Percentiles rank a stretch among this genome's conserved stretches.
These are phyloP conservation scores for Podotricha telesiphe DNA, from an alignment of 2,888 invertebrate genomes.

Conservation along the genomic window DNA sequence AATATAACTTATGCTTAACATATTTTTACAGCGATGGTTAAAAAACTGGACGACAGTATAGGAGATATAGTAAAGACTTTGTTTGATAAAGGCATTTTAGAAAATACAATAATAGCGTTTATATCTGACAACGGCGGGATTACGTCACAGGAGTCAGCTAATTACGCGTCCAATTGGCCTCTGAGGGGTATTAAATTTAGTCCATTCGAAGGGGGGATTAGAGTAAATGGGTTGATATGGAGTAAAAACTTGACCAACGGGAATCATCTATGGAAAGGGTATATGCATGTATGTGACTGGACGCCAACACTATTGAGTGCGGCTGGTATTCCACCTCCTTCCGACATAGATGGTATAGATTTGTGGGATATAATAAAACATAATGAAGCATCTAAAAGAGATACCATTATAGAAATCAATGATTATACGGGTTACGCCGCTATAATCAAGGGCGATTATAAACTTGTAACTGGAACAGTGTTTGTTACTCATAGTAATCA, in stretches of 20 bases:
- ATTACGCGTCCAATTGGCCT: slow-evolving; percentile 92
- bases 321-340: slow-evolving; percentile 56
- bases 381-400: slow-evolving; percentile 58
- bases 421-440: slow-evolving; percentile 62
- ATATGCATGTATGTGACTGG: slow-evolving; percentile 92
- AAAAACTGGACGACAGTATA: slow-evolving; percentile 92
- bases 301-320: slow-evolving; percentile 87
- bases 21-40: slow-evolving; percentile 88
- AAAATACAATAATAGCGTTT: slow-evolving; percentile 93
- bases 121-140: slow-evolving; percentile 95
- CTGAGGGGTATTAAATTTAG: slow-evolving; percentile 89
- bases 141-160: slow-evolving; percentile 87
- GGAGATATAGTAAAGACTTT: slow-evolving; percentile 89
- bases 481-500: slow-evolving; percentile 51
- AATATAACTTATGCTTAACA: not conserved
- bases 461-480: slow-evolving; percentile 63
- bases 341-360: slow-evolving; percentile 65
- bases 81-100: slow-evolving; percentile 85
- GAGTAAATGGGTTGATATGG: slow-evolving; percentile 89
- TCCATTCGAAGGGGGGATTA: slow-evolving; percentile 92
- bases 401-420: slow-evolving; percentile 66
- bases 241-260: slow-evolving; percentile 61
- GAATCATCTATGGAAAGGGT: slow-evolving; percentile 75
- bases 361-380: slow-evolving; percentile 65
- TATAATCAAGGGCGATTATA: slow-evolving; percentile 62